Evolutionary conservation across 2,888 invertebrate species (phyloP).

Genomic region (Tipula unca): DNA sequence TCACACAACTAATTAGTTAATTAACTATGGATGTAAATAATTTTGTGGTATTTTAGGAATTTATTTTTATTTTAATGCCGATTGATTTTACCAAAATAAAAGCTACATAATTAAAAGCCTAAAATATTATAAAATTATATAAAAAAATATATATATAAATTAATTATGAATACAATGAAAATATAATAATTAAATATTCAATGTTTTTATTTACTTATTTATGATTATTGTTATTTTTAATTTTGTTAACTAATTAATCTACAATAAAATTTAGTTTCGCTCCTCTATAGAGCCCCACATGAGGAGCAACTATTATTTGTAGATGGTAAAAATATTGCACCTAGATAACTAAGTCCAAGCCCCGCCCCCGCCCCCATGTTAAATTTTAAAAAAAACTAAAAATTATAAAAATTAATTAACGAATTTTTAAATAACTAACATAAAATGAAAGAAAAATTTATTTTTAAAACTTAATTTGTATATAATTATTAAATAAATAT

Average conservation of each 20-base stretch:
- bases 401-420: background rate
- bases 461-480: background rate
- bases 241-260: background rate
- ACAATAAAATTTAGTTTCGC: conserved; percentile 3
- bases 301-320: background rate
- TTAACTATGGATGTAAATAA: background rate
- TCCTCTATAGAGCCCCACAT: conserved; percentile 14
- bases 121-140: background rate
- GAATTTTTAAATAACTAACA: background rate
- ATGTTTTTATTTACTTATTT: background rate
- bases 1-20: background rate
- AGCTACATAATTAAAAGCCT: background rate
- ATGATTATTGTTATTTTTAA: too few species aligned
- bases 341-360: background rate
- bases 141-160: too few species aligned
- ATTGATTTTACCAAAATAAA: background rate
- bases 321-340: background rate
- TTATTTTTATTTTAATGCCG: background rate
- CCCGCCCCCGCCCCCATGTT: background rate
- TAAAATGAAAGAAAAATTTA: background rate
- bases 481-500: background rate
- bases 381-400: background rate
- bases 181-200: background rate
- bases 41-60: background rate
- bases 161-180: background rate